Evolutionary conservation across 2,888 invertebrate species (phyloP).

Genomic region (Malthinus flaveolus): DNA sequence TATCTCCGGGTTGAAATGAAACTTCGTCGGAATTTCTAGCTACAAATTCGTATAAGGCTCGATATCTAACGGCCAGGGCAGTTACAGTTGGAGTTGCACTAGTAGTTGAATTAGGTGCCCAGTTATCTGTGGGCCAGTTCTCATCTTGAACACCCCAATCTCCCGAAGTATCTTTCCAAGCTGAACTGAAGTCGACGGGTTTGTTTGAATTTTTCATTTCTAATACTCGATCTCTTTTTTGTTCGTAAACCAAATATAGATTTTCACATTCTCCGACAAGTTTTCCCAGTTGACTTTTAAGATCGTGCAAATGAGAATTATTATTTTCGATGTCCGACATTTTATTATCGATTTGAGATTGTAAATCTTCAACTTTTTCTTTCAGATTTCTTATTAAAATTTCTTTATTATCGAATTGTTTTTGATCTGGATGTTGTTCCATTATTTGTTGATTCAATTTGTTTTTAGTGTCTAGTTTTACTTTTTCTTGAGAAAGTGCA

Average conservation of each 20-base stretch:
- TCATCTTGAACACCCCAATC: conserved; percentile 59
- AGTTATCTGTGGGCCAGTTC: conserved; percentile 58
- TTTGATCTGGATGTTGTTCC: conserved; percentile 57
- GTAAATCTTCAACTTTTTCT: conserved; percentile 74
- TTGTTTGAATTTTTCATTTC: conserved; percentile 54
- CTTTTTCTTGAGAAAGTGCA: conserved; percentile 80
- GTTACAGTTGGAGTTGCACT: conserved; percentile 48
- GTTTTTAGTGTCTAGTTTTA: conserved; percentile 71
- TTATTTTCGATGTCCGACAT: conserved; percentile 80
- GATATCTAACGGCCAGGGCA: conserved; percentile 69
- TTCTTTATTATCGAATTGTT: conserved; percentile 69
- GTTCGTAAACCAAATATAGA: conserved; percentile 70
- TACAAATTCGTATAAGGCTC: conserved; percentile 92
- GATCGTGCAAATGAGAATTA: conserved; percentile 73
- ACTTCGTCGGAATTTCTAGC: conserved; percentile 92
- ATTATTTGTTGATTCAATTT: conserved; percentile 57
- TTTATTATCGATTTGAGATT: conserved; percentile 77
- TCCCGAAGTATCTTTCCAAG: conserved; percentile 64
- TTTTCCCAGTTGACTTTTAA: conserved; percentile 68
- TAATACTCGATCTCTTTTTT: conserved; percentile 59
- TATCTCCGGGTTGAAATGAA: conserved; percentile 90
- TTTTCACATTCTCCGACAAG: conserved; percentile 71
- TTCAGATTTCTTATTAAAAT: conserved; percentile 62
- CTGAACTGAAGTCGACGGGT: conserved; percentile 53
- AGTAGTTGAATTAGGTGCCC: conserved; percentile 47